Percentiles rank a stretch among this genome's conserved stretches.
These are phyloP conservation scores for Bolinopsis microptera DNA, from an alignment of 37 sponge, comb jelly and placozoan species.

Conservation along the genomic window DNA sequence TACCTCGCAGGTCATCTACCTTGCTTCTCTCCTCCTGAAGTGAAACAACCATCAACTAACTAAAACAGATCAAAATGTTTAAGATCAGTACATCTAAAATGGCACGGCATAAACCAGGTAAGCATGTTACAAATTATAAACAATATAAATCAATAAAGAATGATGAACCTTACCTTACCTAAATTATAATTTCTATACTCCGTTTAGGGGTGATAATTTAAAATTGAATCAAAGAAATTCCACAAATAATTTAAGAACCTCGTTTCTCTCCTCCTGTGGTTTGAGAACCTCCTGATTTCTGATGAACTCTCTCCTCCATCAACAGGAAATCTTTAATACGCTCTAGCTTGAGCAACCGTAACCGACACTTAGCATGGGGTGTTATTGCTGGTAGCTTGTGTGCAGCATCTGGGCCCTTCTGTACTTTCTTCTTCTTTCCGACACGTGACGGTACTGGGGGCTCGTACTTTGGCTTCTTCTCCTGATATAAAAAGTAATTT, in stretches of 20 bases:
- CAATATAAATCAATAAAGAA: background rate
- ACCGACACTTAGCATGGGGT: slow-evolving; percentile 88
- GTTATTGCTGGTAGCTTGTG: slow-evolving; percentile 96
- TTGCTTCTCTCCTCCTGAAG: slow-evolving; percentile 93
- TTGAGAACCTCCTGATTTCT: slow-evolving; percentile 87
- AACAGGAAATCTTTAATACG: slow-evolving; percentile 92
- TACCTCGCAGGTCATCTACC: slow-evolving; percentile 94
- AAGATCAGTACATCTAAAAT: background rate
- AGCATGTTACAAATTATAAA: too few relatives aligned
- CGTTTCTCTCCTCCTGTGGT: slow-evolving; percentile 96
- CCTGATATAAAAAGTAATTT: too few relatives aligned
- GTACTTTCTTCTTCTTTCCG: slow-evolving; percentile 86
- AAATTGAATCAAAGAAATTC: background rate
- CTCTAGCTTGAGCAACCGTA: slow-evolving; percentile 87
- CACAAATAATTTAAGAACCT: too few relatives aligned
- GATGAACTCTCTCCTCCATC: slow-evolving; percentile 98
- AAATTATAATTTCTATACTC: too few relatives aligned
- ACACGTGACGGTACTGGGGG: slow-evolving; percentile 95
- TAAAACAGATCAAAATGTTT: background rate
- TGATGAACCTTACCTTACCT: too few relatives aligned
- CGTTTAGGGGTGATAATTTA: too few relatives aligned
- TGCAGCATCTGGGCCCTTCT: slow-evolving; percentile 91
- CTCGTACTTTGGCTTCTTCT: slow-evolving; percentile 89
- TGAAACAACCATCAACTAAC: background rate
- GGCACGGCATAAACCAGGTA: background rate